phyloP scores from a whole-genome alignment of 2,113 vertebrate genomes.

The Cynoglossus semilaevis region DNA sequence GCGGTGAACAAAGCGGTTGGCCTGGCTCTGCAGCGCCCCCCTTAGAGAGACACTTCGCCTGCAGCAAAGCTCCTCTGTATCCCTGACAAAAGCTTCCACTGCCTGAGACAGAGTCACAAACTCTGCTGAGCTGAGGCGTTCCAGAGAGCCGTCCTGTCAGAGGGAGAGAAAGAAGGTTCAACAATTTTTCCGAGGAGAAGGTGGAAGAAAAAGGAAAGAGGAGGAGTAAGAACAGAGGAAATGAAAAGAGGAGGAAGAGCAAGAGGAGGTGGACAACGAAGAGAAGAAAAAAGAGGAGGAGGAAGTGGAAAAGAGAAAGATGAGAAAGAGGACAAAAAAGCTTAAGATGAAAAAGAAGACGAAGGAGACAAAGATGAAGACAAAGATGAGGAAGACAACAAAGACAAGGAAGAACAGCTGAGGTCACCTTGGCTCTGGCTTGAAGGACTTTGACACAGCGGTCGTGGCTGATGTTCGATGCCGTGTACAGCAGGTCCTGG shows the following conservation, averaged over 20 bases:
- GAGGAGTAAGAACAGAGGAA: too few relatives aligned
- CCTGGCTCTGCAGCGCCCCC: slow-evolving; percentile 96
- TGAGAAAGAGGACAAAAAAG: too few relatives aligned
- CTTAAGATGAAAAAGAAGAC: too few relatives aligned
- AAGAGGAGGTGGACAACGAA: too few relatives aligned
- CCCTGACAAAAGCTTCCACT: slow-evolving; percentile 87
- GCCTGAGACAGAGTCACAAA: slow-evolving; percentile 89
- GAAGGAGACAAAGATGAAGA: too few relatives aligned
- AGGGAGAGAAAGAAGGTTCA: neutral
- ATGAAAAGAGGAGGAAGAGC: too few relatives aligned
- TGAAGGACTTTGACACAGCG: slow-evolving; percentile 94
- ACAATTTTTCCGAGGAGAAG: too few relatives aligned
- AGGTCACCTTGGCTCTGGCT: slow-evolving; percentile 87
- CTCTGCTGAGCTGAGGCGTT: slow-evolving; percentile 90
- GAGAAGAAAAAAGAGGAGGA: too few relatives aligned
- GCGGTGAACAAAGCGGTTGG: slow-evolving; percentile 93
- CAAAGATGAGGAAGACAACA: too few relatives aligned
- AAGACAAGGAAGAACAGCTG: neutral
- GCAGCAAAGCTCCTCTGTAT: slow-evolving; percentile 89
- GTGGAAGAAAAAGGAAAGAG: too few relatives aligned
- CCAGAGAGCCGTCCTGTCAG: slow-evolving; percentile 89
- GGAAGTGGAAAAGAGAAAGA: too few relatives aligned
- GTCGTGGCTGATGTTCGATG: slow-evolving; percentile 93
- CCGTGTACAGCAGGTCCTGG: slow-evolving; percentile 86
- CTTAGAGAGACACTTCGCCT: slow-evolving; percentile 87